Evolutionary conservation across 2,113 vertebrate genomes (phyloP), one percentile per base, ranked within the genome.

Genomic region (Brachyhypopomus gauderio): DNA sequence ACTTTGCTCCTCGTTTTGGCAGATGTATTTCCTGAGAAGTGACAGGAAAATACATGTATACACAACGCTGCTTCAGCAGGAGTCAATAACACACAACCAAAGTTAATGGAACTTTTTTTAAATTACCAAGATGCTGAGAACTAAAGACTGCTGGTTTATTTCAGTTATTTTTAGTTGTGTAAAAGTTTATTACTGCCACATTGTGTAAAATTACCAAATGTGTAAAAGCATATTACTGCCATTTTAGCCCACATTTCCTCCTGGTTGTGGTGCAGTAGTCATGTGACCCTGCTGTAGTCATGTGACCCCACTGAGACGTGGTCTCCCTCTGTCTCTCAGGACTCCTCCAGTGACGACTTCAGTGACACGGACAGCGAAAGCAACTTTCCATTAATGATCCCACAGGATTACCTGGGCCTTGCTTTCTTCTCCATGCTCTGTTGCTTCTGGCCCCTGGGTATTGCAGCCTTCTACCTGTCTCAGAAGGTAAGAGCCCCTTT

Each of bases 381-480:
- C 79, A 91, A 93, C 90, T 95, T 95, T 83, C 92, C 95, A 5
- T 90, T 94, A 14, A 92, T 94, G 88, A 92, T 96, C 78, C 95
- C 96, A 60, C 94, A 94, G 71, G 96, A 97, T 89, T 93, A 97
- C 86, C 89, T 97, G 20, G 95, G 96, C 73, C 86, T 97, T 84
- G 95, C 96, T 0, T 95, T 96, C 74, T 97, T 97, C 93, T 97
- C 96, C 48, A 95, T 96, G 95, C 93, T 97, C 62, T 96, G 96
- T 84, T 97, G 95, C 84, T 97, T 97, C 90, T 97, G 95, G 96
- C 95, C 96, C 1, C 88, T 96, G 85, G 96, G 96, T 86, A 96
- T 97, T 0, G 95, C 94, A 3, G 95, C 96, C 48, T 97, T 97
- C 91, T 96, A 95, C 90, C 91, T 97, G 73, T 96, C 95, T 73